Evolutionary conservation across 2,888 invertebrate genomes (phyloP).

Genomic region (Pinctada fucata): DNA sequence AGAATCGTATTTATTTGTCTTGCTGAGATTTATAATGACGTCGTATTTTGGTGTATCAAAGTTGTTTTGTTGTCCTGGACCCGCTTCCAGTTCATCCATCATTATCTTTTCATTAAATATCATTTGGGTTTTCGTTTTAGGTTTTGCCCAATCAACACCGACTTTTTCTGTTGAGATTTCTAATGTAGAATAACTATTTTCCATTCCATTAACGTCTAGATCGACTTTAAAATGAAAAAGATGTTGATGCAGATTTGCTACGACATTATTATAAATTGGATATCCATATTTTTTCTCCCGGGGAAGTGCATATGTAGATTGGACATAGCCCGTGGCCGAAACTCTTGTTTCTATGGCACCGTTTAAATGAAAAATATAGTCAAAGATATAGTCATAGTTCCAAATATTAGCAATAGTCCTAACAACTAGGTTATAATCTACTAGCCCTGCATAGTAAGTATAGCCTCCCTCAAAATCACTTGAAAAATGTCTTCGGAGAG

Average conservation of each 20-base stretch:
- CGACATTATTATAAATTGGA: conserved; percentile 55
- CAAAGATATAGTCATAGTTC: conserved; percentile 71
- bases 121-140: conserved; percentile 56
- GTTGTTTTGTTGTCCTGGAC: conserved; percentile 52
- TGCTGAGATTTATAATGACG: conserved; percentile 55
- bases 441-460: conserved; percentile 57
- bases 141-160: conserved; percentile 53
- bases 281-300: conserved; percentile 61
- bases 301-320: conserved; percentile 58
- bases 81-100: conserved; percentile 60
- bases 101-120: conserved; percentile 48
- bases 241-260: conserved; percentile 67
- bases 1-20: conserved; percentile 57
- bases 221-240: conserved; percentile 71
- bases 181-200: conserved; percentile 63
- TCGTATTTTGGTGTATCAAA: conserved; percentile 53
- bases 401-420: conserved; percentile 63
- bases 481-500: conserved; percentile 67
- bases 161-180: conserved; percentile 54
- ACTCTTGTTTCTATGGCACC: conserved; percentile 66
- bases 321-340: conserved; percentile 67
- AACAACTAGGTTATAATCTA: conserved; percentile 64
- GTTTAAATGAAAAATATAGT: conserved; percentile 70
- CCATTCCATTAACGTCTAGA: conserved; percentile 63
- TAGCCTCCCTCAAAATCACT: conserved; percentile 49